Conservation (phyloP, 1,140 invertebrate genomes). For the Caerostris darwini region DNA sequence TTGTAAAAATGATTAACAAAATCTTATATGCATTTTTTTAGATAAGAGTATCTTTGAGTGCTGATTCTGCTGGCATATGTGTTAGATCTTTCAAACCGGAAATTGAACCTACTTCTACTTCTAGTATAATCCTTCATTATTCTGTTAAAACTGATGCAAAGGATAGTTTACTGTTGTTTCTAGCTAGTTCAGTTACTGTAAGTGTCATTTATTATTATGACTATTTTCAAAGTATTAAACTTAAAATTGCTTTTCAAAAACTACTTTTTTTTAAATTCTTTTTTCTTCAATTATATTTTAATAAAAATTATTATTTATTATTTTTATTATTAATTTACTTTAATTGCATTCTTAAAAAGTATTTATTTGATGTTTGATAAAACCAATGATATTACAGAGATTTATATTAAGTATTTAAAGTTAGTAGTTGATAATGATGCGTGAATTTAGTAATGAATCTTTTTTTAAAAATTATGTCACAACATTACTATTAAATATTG, state of each 20-base stretch:
- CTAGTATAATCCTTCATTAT: slow-evolving; percentile 87
- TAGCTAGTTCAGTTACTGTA: slow-evolving; percentile 85
- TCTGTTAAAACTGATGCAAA: slow-evolving; percentile 85
- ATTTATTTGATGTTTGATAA: too few relatives aligned
- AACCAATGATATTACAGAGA: too few relatives aligned
- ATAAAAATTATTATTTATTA: not conserved
- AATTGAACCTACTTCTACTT: slow-evolving; percentile 87
- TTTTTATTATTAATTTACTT: too few relatives aligned
- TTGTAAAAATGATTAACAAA: too few relatives aligned
- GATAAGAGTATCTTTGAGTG: slow-evolving; percentile 90
- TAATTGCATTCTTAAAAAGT: too few relatives aligned
- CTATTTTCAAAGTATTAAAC: not conserved
- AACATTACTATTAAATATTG: too few relatives aligned
- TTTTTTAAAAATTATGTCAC: too few relatives aligned
- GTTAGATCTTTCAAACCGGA: slow-evolving; percentile 87
- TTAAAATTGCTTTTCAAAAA: not conserved
- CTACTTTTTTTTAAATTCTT: too few relatives aligned
- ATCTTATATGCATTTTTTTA: slow-evolving; percentile 81
- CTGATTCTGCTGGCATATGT: slow-evolving; percentile 84
- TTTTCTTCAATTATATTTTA: too few relatives aligned
- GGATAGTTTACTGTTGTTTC: slow-evolving; percentile 87
- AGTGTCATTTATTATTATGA: slow-evolving; percentile 50
- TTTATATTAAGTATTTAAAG: too few relatives aligned
- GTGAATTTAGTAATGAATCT: too few relatives aligned
- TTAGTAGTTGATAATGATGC: too few relatives aligned